These are phyloP conservation scores for Probaryconus sp. DNA, from an alignment of 1,140 invertebrate species.

Conservation along the genomic window DNA sequence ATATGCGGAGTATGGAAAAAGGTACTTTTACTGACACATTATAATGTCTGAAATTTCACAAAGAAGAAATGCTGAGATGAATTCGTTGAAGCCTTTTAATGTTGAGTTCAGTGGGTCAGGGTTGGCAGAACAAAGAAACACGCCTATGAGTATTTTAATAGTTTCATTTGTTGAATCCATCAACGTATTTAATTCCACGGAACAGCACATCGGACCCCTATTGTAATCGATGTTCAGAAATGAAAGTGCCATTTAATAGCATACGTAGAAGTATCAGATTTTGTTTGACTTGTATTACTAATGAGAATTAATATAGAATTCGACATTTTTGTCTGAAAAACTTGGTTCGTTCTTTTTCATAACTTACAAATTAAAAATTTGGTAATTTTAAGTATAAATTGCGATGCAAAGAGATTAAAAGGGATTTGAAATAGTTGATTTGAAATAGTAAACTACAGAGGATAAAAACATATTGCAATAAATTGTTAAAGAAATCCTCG, in stretches of 20 bases:
- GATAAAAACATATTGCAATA: no score
- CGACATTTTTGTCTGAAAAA: constrained; percentile 62
- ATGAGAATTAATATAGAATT: no score
- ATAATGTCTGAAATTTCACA: no score
- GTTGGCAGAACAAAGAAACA: constrained; percentile 23
- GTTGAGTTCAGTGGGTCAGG: constrained; percentile 35
- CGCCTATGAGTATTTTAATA: constrained; percentile 17
- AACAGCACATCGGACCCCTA: constrained; percentile 10
- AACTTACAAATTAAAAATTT: no score
- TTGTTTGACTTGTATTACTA: no score
- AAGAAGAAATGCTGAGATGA: constrained; percentile 1
- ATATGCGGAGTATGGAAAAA: no score
- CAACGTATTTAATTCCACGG: constrained; percentile 21
- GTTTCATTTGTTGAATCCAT: constrained; percentile 1
- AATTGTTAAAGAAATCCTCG: no score
- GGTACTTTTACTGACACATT: no score
- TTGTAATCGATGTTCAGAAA: constrained; percentile 23
- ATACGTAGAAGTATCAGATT: constrained; percentile 42
- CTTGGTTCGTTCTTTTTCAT: not conserved
- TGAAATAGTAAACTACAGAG: no score
- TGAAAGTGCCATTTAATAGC: constrained; percentile 25
- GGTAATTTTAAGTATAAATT: no score
- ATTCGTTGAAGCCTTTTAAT: constrained; percentile 4
- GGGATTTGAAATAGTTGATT: no score
- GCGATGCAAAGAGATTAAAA: no score